Evolutionary conservation across 35 echinoderm and acorn worm species (phyloP).

Genomic region (Ophioderma brevispina): DNA sequence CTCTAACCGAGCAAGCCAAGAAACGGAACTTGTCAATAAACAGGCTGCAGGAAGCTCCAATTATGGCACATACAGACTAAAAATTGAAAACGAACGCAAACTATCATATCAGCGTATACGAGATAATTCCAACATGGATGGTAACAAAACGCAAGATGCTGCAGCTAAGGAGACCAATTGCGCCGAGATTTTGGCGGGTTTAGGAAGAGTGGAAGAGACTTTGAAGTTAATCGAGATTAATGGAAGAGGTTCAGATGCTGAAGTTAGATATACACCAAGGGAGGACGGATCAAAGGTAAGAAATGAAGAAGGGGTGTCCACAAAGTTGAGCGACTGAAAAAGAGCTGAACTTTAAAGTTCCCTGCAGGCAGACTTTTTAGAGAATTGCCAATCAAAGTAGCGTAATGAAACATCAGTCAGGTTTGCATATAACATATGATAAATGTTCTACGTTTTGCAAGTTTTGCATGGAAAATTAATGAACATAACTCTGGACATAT

Average conservation of each 20-base stretch:
- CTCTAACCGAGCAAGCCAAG: too few relatives aligned
- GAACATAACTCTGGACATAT: too few relatives aligned
- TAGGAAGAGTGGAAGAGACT: not conserved
- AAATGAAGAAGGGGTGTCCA: not conserved
- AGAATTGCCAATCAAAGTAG: too few relatives aligned
- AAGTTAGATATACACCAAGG: constrained; percentile 74
- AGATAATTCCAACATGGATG: not conserved
- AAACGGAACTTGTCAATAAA: not conserved
- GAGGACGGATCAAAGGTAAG: constrained; percentile 62
- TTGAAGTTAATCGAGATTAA: constrained; percentile 82
- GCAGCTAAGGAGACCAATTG: not conserved
- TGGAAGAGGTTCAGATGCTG: constrained; percentile 47
- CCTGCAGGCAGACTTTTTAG: too few relatives aligned
- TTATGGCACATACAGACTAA: not conserved
- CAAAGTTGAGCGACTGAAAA: not conserved
- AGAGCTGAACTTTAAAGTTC: too few relatives aligned
- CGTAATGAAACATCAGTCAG: not conserved
- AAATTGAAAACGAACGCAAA: not conserved
- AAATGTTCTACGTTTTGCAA: not conserved
- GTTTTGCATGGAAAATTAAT: too few relatives aligned
- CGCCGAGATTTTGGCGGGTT: not conserved
- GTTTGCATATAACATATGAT: not conserved
- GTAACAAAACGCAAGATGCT: not conserved
- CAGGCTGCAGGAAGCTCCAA: not conserved
- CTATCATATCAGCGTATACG: not conserved